A percentile compares a stretch with the other conserved stretches of the same genome.
phyloP scores from a whole-genome alignment of 2,888 invertebrate genomes.

The Coenonympha glycerion region DNA sequence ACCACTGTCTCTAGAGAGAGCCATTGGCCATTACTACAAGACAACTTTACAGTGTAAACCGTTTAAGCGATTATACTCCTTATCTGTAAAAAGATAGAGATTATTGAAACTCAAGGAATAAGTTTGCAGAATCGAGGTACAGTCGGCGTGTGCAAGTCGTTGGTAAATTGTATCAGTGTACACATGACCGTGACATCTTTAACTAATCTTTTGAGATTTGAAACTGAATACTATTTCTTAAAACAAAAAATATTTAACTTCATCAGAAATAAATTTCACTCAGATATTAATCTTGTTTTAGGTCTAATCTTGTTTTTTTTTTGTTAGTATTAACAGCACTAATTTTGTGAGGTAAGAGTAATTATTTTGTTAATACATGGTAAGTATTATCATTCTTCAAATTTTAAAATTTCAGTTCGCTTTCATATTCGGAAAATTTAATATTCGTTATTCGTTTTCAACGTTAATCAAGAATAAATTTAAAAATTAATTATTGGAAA shows the following conservation, averaged over 20 bases:
- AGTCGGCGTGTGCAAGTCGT: background rate
- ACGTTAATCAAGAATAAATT: background rate
- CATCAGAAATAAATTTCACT: too few species aligned
- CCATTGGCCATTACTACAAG: constrained; percentile 38
- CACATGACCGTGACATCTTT: background rate
- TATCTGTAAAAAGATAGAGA: background rate
- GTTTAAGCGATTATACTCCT: background rate
- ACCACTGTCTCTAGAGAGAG: constrained; percentile 34
- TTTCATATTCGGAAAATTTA: background rate
- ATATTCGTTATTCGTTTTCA: background rate
- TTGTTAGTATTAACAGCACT: too few species aligned
- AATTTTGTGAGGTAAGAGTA: too few species aligned
- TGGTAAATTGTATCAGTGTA: constrained; percentile 1
- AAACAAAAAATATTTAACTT: too few species aligned
- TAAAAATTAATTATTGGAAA: background rate
- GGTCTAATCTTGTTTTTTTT: too few species aligned
- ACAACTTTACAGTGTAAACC: background rate
- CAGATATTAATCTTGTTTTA: too few species aligned
- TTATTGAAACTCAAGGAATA: background rate
- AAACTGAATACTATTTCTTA: too few species aligned
- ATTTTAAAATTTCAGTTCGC: background rate
- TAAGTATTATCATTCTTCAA: background rate
- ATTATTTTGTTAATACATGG: too few species aligned
- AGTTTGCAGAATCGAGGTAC: background rate
- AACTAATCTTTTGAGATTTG: background rate